Conservation (phyloP, 2,888 invertebrate species). For the Agriopis aurantiaria region DNA sequence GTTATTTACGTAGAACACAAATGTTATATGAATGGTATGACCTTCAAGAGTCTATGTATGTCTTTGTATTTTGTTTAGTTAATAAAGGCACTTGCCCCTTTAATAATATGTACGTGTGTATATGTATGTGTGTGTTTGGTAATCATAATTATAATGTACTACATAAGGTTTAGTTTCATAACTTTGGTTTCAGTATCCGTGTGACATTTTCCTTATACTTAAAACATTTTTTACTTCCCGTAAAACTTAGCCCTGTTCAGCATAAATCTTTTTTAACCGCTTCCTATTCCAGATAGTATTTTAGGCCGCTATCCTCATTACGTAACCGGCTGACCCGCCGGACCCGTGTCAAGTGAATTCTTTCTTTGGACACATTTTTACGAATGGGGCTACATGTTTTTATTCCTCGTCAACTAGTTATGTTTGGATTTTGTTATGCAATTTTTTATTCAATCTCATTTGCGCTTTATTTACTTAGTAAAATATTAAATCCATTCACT, state of each 20-base stretch:
- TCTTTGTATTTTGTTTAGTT: no score
- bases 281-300: conserved; percentile 48
- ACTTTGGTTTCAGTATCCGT: no score
- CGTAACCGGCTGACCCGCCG: conserved; percentile 52
- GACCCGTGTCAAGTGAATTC: conserved; percentile 62
- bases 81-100: no score
- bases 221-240: no score
- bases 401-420: conserved; percentile 28
- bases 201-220: conserved; percentile 27
- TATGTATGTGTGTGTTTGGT: no score
- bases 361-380: conserved; percentile 54
- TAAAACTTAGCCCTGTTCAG: conserved; percentile 41
- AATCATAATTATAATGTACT: no score
- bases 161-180: no score
- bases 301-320: conserved; percentile 47
- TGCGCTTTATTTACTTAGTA: neutral
- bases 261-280: conserved; percentile 50
- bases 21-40: no score
- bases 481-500: no score
- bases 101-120: no score
- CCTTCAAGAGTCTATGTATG: no score
- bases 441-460: neutral
- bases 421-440: conserved; percentile 9
- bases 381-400: conserved; percentile 46
- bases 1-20: no score